Evolutionary conservation across 2,797 vertebrate species (phyloP).

Genomic region (Scleropages formosus): DNA sequence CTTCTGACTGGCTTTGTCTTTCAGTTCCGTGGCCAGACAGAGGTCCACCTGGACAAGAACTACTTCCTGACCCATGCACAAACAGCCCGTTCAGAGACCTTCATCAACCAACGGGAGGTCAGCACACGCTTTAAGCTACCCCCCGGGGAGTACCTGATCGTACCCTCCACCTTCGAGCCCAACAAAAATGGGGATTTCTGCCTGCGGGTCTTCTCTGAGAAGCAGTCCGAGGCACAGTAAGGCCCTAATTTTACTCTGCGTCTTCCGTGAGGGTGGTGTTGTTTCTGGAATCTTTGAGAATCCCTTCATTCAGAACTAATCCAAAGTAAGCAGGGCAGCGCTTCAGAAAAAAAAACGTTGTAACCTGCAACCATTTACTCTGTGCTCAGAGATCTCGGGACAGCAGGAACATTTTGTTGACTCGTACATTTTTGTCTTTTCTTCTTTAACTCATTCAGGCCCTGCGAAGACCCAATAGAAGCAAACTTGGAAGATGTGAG

Average conservation of each 20-base stretch:
- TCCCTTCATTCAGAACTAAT: background rate
- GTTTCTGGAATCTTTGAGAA: background rate
- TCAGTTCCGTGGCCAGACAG: constrained; percentile 49
- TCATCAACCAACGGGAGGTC: constrained; percentile 80
- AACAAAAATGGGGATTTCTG: constrained; percentile 81
- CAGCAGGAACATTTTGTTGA: background rate
- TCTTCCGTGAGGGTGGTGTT: too few relatives aligned
- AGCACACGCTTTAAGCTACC: constrained; percentile 72
- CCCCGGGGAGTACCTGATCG: constrained; percentile 77
- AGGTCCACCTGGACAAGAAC: constrained; percentile 54
- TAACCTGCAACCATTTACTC: background rate
- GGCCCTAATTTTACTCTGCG: constrained; percentile 14
- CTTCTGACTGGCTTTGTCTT: background rate
- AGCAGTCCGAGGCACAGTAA: constrained; percentile 69
- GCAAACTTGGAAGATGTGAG: constrained; percentile 63
- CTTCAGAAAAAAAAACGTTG: too few relatives aligned
- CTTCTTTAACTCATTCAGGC: constrained; percentile 47
- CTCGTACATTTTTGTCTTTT: background rate
- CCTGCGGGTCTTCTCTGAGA: constrained; percentile 84
- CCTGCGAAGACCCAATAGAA: constrained; percentile 66
- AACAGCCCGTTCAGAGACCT: constrained; percentile 66
- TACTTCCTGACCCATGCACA: constrained; percentile 68
- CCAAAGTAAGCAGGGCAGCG: too few relatives aligned
- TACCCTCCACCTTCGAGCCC: constrained; percentile 83
- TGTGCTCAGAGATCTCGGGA: too few relatives aligned